A percentile compares a stretch with the other conserved stretches of the same genome.
phyloP scores from a whole-genome alignment of 2,888 invertebrate species.

The Nemoura dubitans region DNA sequence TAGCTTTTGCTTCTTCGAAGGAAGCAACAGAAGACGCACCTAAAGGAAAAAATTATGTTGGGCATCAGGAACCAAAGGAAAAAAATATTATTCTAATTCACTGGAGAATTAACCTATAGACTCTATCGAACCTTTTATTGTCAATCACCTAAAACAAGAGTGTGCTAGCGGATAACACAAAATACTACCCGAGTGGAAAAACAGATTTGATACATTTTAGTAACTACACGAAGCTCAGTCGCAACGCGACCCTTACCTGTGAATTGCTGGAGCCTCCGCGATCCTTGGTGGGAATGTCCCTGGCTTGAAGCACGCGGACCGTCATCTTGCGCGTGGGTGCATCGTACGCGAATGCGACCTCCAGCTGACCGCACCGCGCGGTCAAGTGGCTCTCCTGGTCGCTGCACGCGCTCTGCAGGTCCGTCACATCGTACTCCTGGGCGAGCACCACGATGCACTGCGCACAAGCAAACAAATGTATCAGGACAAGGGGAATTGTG shows the following conservation, averaged over 20 bases:
- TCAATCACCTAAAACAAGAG: too few relatives aligned
- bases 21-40: constrained; percentile 87
- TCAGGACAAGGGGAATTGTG: too few relatives aligned
- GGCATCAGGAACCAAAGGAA: too few relatives aligned
- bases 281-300: constrained; percentile 78
- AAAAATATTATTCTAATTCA: too few relatives aligned
- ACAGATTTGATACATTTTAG: too few relatives aligned
- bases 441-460: constrained; percentile 65
- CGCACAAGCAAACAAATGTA: too few relatives aligned
- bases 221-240: not conserved
- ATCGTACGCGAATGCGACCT: constrained; percentile 89
- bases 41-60: constrained; percentile 60
- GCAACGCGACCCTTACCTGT: constrained; percentile 62
- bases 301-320: constrained; percentile 88
- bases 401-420: constrained; percentile 56
- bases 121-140: too few relatives aligned
- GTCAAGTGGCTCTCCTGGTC: constrained; percentile 54
- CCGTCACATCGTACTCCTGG: constrained; percentile 60
- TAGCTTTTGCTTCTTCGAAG: constrained; percentile 92
- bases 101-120: too few relatives aligned
- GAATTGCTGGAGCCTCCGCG: constrained; percentile 74
- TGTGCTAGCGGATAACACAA: too few relatives aligned
- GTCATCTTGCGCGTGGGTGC: constrained; percentile 92
- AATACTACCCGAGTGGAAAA: too few relatives aligned
- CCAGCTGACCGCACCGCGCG: constrained; percentile 79